Base-by-base conservation (phyloP, 2,888 invertebrate species). In the Labia minor region DNA sequence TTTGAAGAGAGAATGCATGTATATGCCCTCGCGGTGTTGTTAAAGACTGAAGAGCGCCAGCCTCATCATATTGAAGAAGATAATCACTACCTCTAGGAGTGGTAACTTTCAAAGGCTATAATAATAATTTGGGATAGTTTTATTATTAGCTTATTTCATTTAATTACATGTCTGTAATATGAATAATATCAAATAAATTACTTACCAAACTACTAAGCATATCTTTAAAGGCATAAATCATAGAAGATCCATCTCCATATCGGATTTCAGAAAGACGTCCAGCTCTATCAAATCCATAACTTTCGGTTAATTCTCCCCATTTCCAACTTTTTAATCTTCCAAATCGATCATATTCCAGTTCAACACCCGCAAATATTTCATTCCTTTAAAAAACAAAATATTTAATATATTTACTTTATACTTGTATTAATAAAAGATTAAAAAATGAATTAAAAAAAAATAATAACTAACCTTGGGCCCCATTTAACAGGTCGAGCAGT, bases 1-100 rank as follows among this genome's bases (percentile, higher is more conserved):
- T 93, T 80, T 95, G 92, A 1, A 95, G 81, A 0, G 91, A 90
- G 77, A 97, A 96, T 0, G 92, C 89, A 76, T 97, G 96, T 67
- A 93, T 93, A 74, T 95, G 94, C 2, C 95, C 94, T 70, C 94
- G 82, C 0, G 96, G 96, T 1, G 95, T 96, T 0, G 95, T 94
- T 16, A 96, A 78, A 4, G 92, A 91, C 75, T 92, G 91, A 0
- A 97, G 82, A 14, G 95, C 95, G 1, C 95, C 95, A 1, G 93
- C 90, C 73, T 90, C 89, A 75, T 96, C 96, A 73, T 93, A 92
- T 74, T 95, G 93, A 10, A 96, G 80, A 1, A 93, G 82, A 77
- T 95, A 96, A 76, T 95, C 95, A 69, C 94, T 93, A 49, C 95
- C 92, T 74, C 95, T 82, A 0, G 95, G 94, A 0, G 96, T 92